Conservation (phyloP, 2,888 invertebrate genomes). For the Rhagonycha fulva region DNA sequence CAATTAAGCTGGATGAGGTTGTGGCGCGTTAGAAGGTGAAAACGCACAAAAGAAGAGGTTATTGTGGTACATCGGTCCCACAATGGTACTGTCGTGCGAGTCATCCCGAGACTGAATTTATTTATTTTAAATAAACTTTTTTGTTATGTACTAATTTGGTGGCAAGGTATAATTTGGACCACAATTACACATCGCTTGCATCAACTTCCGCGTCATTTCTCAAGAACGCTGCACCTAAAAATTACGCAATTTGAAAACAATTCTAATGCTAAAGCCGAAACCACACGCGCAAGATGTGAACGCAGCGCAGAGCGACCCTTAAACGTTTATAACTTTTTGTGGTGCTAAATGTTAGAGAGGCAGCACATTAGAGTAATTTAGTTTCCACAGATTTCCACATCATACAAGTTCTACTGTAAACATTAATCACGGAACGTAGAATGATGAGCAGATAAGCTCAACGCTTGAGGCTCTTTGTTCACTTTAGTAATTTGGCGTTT, state of each 20-base stretch:
- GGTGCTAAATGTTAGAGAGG: background rate
- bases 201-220: background rate
- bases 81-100: background rate
- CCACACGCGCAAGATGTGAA: background rate
- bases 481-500: slow-evolving; percentile 4
- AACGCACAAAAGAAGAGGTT: background rate
- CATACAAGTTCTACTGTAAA: slow-evolving; percentile 1
- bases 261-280: background rate
- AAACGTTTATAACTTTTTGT: background rate
- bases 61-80: background rate
- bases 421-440: slow-evolving; percentile 1
- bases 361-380: background rate
- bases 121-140: background rate
- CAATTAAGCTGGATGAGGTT: background rate
- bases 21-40: background rate
- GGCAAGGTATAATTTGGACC: background rate
- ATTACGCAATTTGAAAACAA: background rate
- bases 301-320: background rate
- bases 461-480: slow-evolving; percentile 1
- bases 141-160: background rate
- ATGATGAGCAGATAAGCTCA: slow-evolving; percentile 1
- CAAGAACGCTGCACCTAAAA: background rate
- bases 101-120: background rate
- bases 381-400: slow-evolving; percentile 2
- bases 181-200: background rate